A percentile compares a stretch with the other conserved stretches of the same genome.
These are phyloP conservation scores for Aphelenchoides bicaudatus DNA, from an alignment of 2,888 invertebrate genomes.

Conservation along the genomic window DNA sequence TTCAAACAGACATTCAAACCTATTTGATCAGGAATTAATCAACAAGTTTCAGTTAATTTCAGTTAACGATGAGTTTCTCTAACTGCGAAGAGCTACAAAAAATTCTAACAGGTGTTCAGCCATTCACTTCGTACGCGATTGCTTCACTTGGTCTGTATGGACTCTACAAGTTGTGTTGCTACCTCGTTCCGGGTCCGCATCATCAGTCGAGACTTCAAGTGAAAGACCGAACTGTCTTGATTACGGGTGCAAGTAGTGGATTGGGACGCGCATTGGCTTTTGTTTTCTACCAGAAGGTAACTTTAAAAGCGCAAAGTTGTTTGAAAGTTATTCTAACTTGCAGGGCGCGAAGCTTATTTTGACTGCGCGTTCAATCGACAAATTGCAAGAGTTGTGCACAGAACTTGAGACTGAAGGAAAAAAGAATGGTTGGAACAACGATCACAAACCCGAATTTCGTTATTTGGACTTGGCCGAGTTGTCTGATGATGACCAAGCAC, in stretches of 20 bases:
- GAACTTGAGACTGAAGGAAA: slow-evolving; percentile 43
- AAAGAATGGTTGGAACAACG: slow-evolving; percentile 29
- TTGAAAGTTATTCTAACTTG: slow-evolving; percentile 20
- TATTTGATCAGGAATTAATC: no score
- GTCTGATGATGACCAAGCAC: slow-evolving; percentile 28
- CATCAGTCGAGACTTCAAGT: slow-evolving; percentile 38
- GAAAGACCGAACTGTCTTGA: slow-evolving; percentile 48
- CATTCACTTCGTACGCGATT: slow-evolving; percentile 33
- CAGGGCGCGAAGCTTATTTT: slow-evolving; percentile 53
- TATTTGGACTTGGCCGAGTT: slow-evolving; percentile 53
- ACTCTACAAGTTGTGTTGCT: slow-evolving; percentile 24
- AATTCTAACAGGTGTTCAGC: slow-evolving; percentile 13
- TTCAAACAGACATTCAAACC: no score
- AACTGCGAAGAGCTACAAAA: slow-evolving; percentile 13
- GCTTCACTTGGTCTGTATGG: slow-evolving; percentile 34
- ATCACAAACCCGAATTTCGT: slow-evolving; percentile 49
- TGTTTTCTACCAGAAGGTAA: slow-evolving; percentile 38
- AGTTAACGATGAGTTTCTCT: no score
- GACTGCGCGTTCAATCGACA: slow-evolving; percentile 49
- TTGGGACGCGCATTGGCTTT: slow-evolving; percentile 48
- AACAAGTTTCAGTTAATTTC: no score
- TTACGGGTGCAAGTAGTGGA: slow-evolving; percentile 53
- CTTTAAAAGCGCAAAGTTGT: slow-evolving; percentile 7
- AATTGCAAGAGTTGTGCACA: slow-evolving; percentile 48
- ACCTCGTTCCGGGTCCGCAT: slow-evolving; percentile 49